Evolutionary conservation across 2,888 invertebrate species (phyloP).

Genomic region (Colostygia pectinataria): DNA sequence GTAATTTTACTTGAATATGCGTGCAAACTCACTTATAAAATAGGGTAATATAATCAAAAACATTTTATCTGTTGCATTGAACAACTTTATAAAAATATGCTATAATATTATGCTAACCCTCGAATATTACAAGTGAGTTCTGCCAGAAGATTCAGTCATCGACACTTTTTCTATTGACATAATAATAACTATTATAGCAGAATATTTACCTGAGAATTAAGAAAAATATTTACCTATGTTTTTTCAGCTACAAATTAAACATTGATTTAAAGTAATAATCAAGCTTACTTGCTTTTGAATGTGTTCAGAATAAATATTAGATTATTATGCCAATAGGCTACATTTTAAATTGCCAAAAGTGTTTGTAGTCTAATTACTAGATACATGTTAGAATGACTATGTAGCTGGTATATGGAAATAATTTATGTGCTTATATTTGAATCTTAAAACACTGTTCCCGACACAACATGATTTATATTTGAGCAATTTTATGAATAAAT

Average conservation of each 20-base stretch:
- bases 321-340: slow-evolving; percentile 6
- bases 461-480: slow-evolving; percentile 30
- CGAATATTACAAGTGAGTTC: not conserved
- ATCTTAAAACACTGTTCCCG: slow-evolving; percentile 28
- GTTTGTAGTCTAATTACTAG: not conserved
- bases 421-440: slow-evolving; percentile 16
- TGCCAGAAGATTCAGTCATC: not conserved
- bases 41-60: too few relatives aligned
- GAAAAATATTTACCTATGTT: too few relatives aligned
- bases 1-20: too few relatives aligned
- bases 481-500: slow-evolving; percentile 35
- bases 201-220: too few relatives aligned
- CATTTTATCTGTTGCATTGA: too few relatives aligned
- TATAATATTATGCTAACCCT: too few relatives aligned
- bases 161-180: slow-evolving; percentile 2
- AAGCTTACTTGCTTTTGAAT: too few relatives aligned
- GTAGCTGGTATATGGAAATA: slow-evolving; percentile 16
- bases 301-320: too few relatives aligned
- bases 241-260: slow-evolving; percentile 11
- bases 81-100: too few relatives aligned
- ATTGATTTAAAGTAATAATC: not conserved
- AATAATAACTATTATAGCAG: slow-evolving; percentile 6
- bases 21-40: too few relatives aligned
- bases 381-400: slow-evolving; percentile 3
- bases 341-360: slow-evolving; percentile 1